Evolutionary conservation across 1,140 invertebrate genomes (phyloP), one percentile per base, ranked within the genome.

Genomic region (Micrasema minimum): DNA sequence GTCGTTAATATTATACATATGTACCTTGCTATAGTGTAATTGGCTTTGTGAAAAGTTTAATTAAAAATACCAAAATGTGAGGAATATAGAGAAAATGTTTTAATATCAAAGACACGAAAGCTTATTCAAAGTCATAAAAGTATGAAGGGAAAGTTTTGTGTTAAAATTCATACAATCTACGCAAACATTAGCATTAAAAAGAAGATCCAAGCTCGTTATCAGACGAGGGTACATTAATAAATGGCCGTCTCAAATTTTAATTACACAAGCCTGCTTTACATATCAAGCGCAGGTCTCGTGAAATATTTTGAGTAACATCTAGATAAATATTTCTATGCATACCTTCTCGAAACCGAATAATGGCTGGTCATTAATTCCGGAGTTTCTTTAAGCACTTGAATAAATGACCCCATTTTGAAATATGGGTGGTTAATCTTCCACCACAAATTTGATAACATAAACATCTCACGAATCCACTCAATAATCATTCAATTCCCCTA

Each of bases 181-280:
- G 50, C 48, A 67, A 67, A 67, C 65, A 67, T 67, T 67, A 41
- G 48, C 48, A 67, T 67, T 67, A 53, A 53, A n/a, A 67, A 67
- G 65, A 67, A 67, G 48, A 51, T 67, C 48, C 14, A 14, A 55
- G 26, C 31, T 67, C 65, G 66, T 59, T 69, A 69, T 69, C 66
- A 69, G 66, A 69, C 64, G n/a, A 23, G 64, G 35, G 64, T 50
- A 61, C 53, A 66, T 57, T 66, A 74, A 74, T 74, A 67, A 74
- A 74, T 67, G 67, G 72, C 16, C 16, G 66, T 65, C 62, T 70
- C 72, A 69, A 67, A 69, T 74, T 74, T 74, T 74, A 74, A 74
- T 74, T 74, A 74, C 66, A 43, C 61, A 7, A 37, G 66, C 38
- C 66, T 61, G 66, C 61, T 75, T 75, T 71, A 50, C 73, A 75